phyloP scores from a whole-genome alignment of 1,140 invertebrate genomes.

The Macrostomum lignano region DNA sequence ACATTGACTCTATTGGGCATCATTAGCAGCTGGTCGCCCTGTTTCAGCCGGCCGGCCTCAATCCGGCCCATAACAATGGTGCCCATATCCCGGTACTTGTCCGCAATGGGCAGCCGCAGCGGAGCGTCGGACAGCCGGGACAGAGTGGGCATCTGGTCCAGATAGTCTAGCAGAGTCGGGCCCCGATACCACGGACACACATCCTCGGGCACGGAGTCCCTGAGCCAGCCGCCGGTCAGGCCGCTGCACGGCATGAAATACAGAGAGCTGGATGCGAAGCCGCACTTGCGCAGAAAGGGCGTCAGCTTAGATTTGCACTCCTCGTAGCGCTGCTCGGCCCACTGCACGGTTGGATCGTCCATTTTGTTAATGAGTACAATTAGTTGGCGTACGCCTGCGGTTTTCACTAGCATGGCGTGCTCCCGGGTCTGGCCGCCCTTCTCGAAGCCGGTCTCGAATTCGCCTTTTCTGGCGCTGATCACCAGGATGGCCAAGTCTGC shows the following conservation, averaged over 20 bases:
- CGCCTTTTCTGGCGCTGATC: constrained; percentile 90
- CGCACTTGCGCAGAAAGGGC: constrained; percentile 75
- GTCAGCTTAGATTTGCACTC: constrained; percentile 67
- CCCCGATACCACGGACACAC: constrained; percentile 63
- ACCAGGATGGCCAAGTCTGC: constrained; percentile 61
- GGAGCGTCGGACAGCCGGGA: constrained; percentile 69
- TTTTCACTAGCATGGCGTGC: constrained; percentile 97
- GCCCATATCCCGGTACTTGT: constrained; percentile 99
- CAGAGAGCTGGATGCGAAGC: constrained; percentile 79
- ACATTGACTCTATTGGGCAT: constrained; percentile 81
- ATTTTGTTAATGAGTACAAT: constrained; percentile 98
- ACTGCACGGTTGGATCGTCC: constrained; percentile 94
- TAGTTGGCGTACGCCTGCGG: constrained; percentile 85
- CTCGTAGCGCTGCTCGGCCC: constrained; percentile 53
- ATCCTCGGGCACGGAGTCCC: constrained; percentile 42
- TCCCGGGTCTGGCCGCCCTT: constrained; percentile 92
- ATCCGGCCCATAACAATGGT: constrained; percentile 96
- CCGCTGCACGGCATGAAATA: constrained; percentile 91
- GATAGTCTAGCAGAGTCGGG: constrained; percentile 36
- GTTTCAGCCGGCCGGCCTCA: constrained; percentile 66
- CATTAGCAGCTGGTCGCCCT: constrained; percentile 59
- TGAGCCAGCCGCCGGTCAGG: constrained; percentile 63
- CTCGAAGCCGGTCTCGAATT: constrained; percentile 99
- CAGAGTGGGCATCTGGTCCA: constrained; percentile 64
- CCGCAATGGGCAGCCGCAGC: constrained; percentile 85